Base-by-base conservation (phyloP, 2,888 invertebrate genomes). In the Brenthis ino region DNA sequence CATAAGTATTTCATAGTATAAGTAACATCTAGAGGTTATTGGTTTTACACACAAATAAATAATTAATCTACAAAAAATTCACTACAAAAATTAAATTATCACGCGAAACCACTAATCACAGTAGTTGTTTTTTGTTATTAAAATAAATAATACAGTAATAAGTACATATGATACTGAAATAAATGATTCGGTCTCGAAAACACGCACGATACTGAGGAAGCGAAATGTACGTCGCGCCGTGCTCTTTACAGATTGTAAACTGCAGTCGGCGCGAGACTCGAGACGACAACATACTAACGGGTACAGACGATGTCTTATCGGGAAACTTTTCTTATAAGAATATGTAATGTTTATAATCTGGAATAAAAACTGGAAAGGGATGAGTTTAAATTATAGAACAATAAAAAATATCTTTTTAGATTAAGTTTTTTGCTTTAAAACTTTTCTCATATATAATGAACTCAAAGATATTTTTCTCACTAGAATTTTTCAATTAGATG, bases 181-280 rank as follows among this genome's bases (percentile, higher is more conserved):
- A 16, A 20, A 37, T 2, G 8, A 54, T 66, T 70, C 70, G 66
- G 71, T 69, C 85, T 85, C 83, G 84, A 82, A 83, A 82, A 69
- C 76, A 58, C 67, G 71, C 70, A 68, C 64, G 69, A 65, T 61
- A 68, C 60, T 48, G 64, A 64, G 73, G 70, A 68, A 71, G 73
- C 81, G 76, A 72, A 72, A 73, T 72, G 77, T 68, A 85, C 90
- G 89, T 89, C 84, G 75, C 79, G 74, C 81, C 84, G 83, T 87
- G 81, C 76, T 80, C 82, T 83, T 74, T 70, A 74, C 81, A 83
- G 82, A 79, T 72, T 71, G 79, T 76, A 78, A 90, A 60, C 60
- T 60, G 60, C 60, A 60, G 60, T 60, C 89, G 88, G 88, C 70
- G 61, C 64, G 68, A 67, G 60, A 54, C 55, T 20, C 20, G 20